Base-by-base conservation (phyloP, 2,888 invertebrate species). In the Diarsia mendica region DNA sequence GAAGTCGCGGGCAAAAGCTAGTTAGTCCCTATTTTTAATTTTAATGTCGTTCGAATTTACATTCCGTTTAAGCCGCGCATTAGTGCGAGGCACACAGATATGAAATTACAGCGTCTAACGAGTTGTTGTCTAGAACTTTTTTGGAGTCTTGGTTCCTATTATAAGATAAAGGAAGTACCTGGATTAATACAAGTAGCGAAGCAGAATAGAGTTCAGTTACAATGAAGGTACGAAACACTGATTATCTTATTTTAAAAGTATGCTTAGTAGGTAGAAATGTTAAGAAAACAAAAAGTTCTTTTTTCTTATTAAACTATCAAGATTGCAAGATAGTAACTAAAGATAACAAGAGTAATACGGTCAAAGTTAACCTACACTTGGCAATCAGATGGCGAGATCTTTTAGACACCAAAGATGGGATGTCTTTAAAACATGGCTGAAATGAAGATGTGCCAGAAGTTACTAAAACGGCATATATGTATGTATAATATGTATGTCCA, bases 61-160 rank as follows among this genome's bases (percentile, higher is more conserved):
- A 10, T 18, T 18, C 0, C 33, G 33, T 61, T 39, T 60, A 0
- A 0, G 20, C 39, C 13, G 61, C 13, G 6, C 5, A 0, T n/a
- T n/a, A 0, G 39, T 39, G 61, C 0, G 2, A 13, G 61, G 39
- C 61, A 39, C 5, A 53, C n/a, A 49, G 60, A 64, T 74, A 74
- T 61, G 18, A 74, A 81, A 84, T 51, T 73, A 80, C 53, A 60
- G 20, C 53, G 28, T 67, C 63, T 64, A 67, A 70, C 44, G 53
- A 33, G 46, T 65, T 46, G 46, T 8, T 39, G 39, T 39, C n/a
- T 28, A 13, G 33, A 28, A 46, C 71, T 44, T 63, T 63, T 28
- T 55, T 63, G 8, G 20, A 55, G 5, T 63, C 53, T 53, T 39
- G 46, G 8, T 53, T 74, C n/a, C 11, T 81, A 20, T 63, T 82